Conservation (phyloP, 2,113 vertebrate genomes). For the Willisornis vidua region DNA sequence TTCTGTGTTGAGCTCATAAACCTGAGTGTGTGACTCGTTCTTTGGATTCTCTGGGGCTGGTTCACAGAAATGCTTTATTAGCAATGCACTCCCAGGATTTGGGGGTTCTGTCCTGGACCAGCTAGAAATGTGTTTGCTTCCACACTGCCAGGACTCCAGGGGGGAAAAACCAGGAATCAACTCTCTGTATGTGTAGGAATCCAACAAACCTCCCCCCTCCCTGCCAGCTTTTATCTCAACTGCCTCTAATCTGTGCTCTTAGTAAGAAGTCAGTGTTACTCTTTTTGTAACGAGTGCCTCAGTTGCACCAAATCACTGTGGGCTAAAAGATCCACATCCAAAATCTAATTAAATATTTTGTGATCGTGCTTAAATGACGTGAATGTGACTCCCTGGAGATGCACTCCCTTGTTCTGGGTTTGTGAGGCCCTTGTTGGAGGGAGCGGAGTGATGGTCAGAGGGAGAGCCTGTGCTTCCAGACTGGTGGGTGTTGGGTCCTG, state of each 20-base stretch:
- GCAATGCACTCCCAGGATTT: not conserved
- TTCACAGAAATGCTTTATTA: not conserved
- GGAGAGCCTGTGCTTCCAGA: not conserved
- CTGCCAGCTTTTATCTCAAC: not conserved
- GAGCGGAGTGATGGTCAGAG: not conserved
- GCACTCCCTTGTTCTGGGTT: not conserved
- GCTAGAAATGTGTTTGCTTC: not conserved
- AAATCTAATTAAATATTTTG: constrained; percentile 28
- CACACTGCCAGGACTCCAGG: not conserved
- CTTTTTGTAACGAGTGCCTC: not conserved
- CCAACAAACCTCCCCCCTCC: not conserved
- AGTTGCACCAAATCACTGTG: constrained; percentile 13
- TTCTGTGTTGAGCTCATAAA: not conserved
- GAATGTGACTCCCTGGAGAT: not conserved
- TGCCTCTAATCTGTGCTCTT: not conserved
- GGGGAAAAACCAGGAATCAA: not conserved
- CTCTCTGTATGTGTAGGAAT: not conserved
- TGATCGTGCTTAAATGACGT: not conserved
- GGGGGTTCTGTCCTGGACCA: not conserved
- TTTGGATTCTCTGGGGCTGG: not conserved
- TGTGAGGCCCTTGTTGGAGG: not conserved
- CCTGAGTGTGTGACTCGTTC: not conserved
- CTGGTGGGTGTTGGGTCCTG: not conserved
- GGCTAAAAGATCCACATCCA: constrained; percentile 4
- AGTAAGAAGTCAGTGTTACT: not conserved